Base-by-base conservation (phyloP, 92 coral and sea anemone genomes). In the Bergia puertoricense region DNA sequence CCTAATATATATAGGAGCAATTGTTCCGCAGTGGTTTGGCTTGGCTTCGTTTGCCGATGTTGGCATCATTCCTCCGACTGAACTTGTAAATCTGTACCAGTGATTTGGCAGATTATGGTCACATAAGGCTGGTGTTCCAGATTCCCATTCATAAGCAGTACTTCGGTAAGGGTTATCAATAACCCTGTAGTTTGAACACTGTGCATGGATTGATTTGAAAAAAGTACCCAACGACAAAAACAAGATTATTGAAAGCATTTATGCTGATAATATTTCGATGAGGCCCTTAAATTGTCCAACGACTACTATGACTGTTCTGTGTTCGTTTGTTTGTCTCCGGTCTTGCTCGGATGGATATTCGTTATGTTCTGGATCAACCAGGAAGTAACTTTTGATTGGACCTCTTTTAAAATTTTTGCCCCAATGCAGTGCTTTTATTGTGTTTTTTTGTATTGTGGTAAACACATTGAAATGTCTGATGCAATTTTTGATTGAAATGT, bases 371-470 rank as follows among this genome's bases (percentile, higher is more conserved):
- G 36, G 76, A 5, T 6, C 2, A 4, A 71, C 76, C 76, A 71
- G 76, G 76, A 71, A 71, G 76, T 71, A 71, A 23, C 39, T 71
- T 71, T 71, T 40, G 10, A 71, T 71, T 71, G 76, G 76, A 71
- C 76, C 51, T 46, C 8, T 46, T 46, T 46, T 9, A 46, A 46
- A 46, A 46, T 6, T 46, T 6, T 46, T 46, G 6, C 8, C 51
- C 51, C 5, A 46, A 6, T 9, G 51, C 51, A 46, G 51, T 3
- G 51, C 51, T 46, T 46, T 46, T 4, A 0, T 46, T 46, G 6
- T 46, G 5, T 46, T 6, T 3, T 46, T 46, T 6, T 46, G 30
- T 30, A 0, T 30, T 30, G 30, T 30, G 30, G 30, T 30, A 30
- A 30, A 30, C 30, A 46, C 8, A 46, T 46, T 46, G 6, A 46